Evolutionary conservation across 2,797 vertebrate species (phyloP).

Genomic region (Potorous gilbertii): DNA sequence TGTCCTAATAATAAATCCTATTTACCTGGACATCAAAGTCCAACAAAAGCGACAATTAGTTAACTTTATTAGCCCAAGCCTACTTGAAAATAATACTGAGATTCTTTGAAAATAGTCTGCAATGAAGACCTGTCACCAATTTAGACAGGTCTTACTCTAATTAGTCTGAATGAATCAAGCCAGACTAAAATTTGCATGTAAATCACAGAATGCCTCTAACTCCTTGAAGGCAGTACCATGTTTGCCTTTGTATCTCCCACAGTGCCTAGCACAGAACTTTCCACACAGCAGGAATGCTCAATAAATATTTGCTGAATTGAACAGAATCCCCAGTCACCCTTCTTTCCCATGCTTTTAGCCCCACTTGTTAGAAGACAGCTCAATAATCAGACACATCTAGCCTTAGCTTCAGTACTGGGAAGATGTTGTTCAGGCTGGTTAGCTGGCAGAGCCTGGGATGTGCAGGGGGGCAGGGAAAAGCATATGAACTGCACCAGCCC

Average conservation of each 20-base stretch:
- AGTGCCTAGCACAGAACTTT: background rate
- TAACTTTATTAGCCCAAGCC: background rate
- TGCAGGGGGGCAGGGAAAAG: background rate
- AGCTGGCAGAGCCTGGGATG: background rate
- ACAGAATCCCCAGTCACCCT: background rate
- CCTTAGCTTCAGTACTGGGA: background rate
- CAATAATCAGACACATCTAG: background rate
- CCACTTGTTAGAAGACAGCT: background rate
- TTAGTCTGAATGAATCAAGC: background rate
- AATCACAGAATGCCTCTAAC: background rate
- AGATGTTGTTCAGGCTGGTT: background rate
- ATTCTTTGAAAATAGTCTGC: background rate
- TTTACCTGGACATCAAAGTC: background rate
- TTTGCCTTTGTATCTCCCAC: background rate
- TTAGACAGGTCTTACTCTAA: constrained; percentile 1
- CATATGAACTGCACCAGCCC: background rate
- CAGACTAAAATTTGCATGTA: background rate
- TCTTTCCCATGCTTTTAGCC: background rate
- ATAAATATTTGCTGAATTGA: background rate
- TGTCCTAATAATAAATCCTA: background rate
- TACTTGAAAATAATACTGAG: background rate
- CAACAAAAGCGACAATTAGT: background rate
- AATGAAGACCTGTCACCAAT: background rate
- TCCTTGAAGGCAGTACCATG: background rate
- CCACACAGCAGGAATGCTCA: background rate